Base-by-base conservation (phyloP, 1,140 invertebrate species). In the Conus ventricosus region DNA sequence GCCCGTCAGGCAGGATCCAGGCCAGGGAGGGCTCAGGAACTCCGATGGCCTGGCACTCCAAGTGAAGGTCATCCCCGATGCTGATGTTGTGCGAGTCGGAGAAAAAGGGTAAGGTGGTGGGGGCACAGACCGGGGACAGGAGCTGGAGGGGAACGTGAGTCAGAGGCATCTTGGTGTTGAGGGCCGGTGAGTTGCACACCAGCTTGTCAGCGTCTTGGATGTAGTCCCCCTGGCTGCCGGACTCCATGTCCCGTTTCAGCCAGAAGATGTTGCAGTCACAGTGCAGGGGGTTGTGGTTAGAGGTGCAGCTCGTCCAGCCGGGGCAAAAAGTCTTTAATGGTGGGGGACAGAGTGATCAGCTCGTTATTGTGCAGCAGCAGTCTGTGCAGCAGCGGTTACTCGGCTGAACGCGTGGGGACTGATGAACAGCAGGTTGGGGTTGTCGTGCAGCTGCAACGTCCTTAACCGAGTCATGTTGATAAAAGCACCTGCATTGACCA, bases 241-340 rank as follows among this genome's bases (percentile, higher is more conserved):
- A 57, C 23, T 88, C 80, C 8, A 93, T 53, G 80, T 92, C 91
- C 78, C 94, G 86, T 39, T 91, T 90, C 20, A 96, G 93, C 96
- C 96, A 96, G 63, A 93, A 92, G 25, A 94, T 91, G 91, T 96
- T 96, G 89, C 96, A 96, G 89, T 96, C 95, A 91, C 96, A 96
- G n/a, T 90, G 91, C 5, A 96, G 90, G 20, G 95, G 95, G 88
- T 96, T 96, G 23, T 94, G 93, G 76, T 95, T 95, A 93, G 0
- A 96, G 88, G 80, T 94, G 93, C 20, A 96, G 93, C 76, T 94
- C 91, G 25, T 91, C 84, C 10, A 94, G 91, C 67, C 90, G 87
- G 53, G 93, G 94, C 15, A 95, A 88, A 11, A 87, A 89, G 0
- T 92, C 85, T 11, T 93, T 88, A 17, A 95, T 85, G 55, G 91